These are phyloP conservation scores for Strix aluco DNA, from an alignment of 2,113 vertebrate species.

Conservation along the genomic window DNA sequence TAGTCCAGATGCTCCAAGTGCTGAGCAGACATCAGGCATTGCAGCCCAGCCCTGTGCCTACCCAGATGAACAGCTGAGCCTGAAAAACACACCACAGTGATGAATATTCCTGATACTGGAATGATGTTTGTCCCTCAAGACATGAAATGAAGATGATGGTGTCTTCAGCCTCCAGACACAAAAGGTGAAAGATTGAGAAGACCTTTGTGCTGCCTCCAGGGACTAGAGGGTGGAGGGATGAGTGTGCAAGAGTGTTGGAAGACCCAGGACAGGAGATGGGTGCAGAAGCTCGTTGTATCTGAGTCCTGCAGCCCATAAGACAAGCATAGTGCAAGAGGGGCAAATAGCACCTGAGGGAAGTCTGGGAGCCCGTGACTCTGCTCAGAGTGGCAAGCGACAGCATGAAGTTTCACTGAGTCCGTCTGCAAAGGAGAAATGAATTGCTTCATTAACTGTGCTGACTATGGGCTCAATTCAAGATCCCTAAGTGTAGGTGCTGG, in stretches of 20 bases:
- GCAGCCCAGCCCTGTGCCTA: neutral
- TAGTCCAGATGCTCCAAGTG: neutral
- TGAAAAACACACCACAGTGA: neutral
- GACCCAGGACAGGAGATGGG: accelerated
- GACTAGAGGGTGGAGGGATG: neutral
- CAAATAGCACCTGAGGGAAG: neutral
- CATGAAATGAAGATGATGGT: accelerated
- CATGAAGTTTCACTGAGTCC: neutral
- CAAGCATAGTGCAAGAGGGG: neutral
- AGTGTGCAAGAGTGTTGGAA: neutral
- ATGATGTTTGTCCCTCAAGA: neutral
- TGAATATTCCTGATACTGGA: neutral
- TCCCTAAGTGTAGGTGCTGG: neutral
- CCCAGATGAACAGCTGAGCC: neutral
- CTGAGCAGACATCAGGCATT: neutral
- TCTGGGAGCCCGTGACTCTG: neutral
- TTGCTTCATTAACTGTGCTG: neutral
- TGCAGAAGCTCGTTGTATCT: neutral
- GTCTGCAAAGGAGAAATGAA: neutral
- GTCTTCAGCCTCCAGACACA: neutral
- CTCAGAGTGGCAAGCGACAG: accelerated
- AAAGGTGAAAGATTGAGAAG: neutral
- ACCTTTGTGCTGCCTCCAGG: neutral
- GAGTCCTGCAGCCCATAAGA: neutral
- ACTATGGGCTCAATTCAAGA: neutral